Evolutionary conservation across 2,888 invertebrate genomes (phyloP), one percentile per base, ranked within the genome.

Genomic region (Glaucopsyche alexis): DNA sequence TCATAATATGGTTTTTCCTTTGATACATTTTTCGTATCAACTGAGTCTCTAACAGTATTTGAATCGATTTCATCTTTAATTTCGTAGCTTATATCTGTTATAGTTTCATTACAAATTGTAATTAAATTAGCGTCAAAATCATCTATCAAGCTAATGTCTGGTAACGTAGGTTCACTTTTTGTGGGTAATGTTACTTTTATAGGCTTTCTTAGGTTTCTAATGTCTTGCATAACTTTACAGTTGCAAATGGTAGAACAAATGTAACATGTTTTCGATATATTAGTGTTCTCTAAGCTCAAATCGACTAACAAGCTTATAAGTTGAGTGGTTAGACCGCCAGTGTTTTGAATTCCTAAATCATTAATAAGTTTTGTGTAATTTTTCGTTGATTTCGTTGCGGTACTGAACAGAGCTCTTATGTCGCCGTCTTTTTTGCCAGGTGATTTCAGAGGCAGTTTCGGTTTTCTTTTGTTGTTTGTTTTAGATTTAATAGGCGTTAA

Each of bases 361-460:
- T 85, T 88, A 16, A 91, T 85, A 49, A 88, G 79, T 82, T 91
- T 92, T 1, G 90, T 91, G 72, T 93, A 88, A 80, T 84, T 93
- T 75, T 90, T 87, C 14, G 89, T 91, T n/a, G 90, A 89, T 81
- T 89, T 93, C 0, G 89, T 91, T 0, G 85, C 85, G 11, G 89
- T 88, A 75, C 89, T 88, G 71, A 95, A 94, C 75, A 95, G 86
- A 71, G 92, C 91, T 81, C 94, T 85, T 47, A 95, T 94, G 74
- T 95, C 94, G 0, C 93, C 90, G 81, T 94, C 82, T 85, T 85
- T 89, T 83, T 90, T 89, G 5, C 76, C 80, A 0, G 87, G 87
- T 13, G 90, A 86, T 79, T 89, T 91, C 6, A 75, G 14, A 1
- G 79, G 11, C 4, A 74, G 29, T 78, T 87, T 89, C 52, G 81